These are phyloP conservation scores for Scaptomyza polygonia DNA, from an alignment of 2,888 invertebrate species.

Conservation along the genomic window DNA sequence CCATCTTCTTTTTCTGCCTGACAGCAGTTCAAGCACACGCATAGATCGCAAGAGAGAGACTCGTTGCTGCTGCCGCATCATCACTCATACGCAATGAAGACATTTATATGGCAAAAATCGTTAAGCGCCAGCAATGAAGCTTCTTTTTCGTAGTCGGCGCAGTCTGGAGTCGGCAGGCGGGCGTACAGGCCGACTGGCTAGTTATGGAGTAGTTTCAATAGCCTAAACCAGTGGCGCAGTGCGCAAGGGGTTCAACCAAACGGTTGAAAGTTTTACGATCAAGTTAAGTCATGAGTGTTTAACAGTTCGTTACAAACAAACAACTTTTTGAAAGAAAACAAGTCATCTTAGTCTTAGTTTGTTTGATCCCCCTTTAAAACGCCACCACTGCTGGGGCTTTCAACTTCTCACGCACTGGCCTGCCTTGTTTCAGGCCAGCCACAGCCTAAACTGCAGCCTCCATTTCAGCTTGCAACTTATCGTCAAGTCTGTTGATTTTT, in stretches of 20 bases:
- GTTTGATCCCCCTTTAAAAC: constrained; percentile 5
- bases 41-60: background rate
- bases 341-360: background rate
- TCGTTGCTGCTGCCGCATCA: constrained; percentile 59
- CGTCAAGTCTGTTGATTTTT: constrained; percentile 50
- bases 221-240: constrained; percentile 15
- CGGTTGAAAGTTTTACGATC: background rate
- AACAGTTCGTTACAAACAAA: background rate
- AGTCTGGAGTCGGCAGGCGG: constrained; percentile 10
- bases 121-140: constrained; percentile 63
- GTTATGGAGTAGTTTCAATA: constrained; percentile 43
- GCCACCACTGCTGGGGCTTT: constrained; percentile 38
- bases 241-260: background rate
- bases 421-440: constrained; percentile 16
- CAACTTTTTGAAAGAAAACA: background rate
- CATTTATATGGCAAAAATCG: constrained; percentile 79
- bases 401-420: constrained; percentile 50
- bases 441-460: constrained; percentile 28
- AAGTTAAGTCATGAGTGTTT: background rate
- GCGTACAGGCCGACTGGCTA: constrained; percentile 15
- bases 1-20: background rate
- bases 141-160: constrained; percentile 43
- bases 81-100: constrained; percentile 80
- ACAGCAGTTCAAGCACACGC: constrained; percentile 8
- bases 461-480: constrained; percentile 59